Conservation (phyloP, 2,113 vertebrate genomes). For the Orycteropus afer region DNA sequence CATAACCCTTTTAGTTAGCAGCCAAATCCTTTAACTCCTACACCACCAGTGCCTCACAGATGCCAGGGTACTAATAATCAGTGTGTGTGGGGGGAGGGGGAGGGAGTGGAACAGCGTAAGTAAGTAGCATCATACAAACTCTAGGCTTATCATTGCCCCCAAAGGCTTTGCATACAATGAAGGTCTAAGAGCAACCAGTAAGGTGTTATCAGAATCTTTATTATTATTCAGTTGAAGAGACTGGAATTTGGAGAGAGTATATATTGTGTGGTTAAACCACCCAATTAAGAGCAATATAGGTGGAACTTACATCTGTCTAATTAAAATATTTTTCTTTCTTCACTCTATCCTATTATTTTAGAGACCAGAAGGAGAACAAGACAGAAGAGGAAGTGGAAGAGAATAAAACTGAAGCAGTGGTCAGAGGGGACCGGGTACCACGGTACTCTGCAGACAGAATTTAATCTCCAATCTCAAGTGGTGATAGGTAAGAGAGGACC, state of each 20-base stretch:
- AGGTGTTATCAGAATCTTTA: background rate
- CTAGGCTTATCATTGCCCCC: background rate
- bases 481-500: background rate
- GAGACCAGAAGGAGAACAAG: background rate
- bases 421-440: background rate
- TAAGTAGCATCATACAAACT: background rate
- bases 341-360: background rate
- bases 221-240: background rate
- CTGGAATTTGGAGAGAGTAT: conserved; percentile 21
- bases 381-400: background rate
- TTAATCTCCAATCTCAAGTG: conserved; percentile 8
- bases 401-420: background rate
- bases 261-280: background rate
- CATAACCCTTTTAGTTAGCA: too few relatives aligned
- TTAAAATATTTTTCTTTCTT: background rate
- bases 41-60: too few relatives aligned
- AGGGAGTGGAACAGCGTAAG: background rate
- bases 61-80: too few relatives aligned
- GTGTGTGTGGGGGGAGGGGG: too few relatives aligned
- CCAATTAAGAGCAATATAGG: background rate
- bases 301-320: background rate
- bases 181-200: background rate
- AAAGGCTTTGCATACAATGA: background rate
- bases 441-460: background rate
- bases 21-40: too few relatives aligned